Percentiles rank a stretch among this genome's conserved stretches.
Conservation (phyloP, 2,797 vertebrate species). For the Muscicapa striata region DNA sequence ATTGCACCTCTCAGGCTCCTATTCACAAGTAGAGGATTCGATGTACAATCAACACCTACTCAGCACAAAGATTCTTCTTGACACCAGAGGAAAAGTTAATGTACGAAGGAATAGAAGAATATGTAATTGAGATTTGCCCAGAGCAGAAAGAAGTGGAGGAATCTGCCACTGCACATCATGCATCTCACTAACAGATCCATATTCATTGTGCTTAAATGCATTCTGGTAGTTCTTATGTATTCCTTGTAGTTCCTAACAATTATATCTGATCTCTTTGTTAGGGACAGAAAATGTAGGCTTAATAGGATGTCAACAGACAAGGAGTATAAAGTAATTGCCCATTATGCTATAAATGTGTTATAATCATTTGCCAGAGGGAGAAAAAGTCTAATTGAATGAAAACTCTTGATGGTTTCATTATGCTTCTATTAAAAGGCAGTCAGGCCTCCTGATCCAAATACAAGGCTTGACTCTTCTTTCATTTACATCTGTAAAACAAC, state of each 20-base stretch:
- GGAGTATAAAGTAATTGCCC: constrained; percentile 68
- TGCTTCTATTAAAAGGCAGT: constrained; percentile 57
- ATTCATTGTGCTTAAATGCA: constrained; percentile 36
- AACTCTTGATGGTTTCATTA: constrained; percentile 74
- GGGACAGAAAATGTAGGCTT: constrained; percentile 59
- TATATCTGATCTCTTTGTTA: constrained; percentile 60
- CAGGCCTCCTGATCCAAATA: constrained; percentile 19
- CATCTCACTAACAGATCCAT: background rate
- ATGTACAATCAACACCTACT: background rate
- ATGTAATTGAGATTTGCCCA: constrained; percentile 26
- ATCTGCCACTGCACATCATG: background rate
- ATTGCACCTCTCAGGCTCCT: background rate
- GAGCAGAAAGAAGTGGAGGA: constrained; percentile 4
- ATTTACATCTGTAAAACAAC: background rate
- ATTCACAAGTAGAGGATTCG: background rate
- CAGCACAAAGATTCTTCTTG: constrained; percentile 32
- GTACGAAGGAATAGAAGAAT: constrained; percentile 8
- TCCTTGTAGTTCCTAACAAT: constrained; percentile 40
- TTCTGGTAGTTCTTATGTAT: constrained; percentile 39
- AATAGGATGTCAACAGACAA: constrained; percentile 68
- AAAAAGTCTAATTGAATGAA: constrained; percentile 71
- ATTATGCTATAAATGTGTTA: constrained; percentile 62
- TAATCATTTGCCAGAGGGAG: constrained; percentile 52
- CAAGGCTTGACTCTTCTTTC: background rate
- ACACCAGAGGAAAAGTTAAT: constrained; percentile 36